Base-by-base conservation (phyloP, 2,797 vertebrate genomes). In the Bradypodion ventrale region DNA sequence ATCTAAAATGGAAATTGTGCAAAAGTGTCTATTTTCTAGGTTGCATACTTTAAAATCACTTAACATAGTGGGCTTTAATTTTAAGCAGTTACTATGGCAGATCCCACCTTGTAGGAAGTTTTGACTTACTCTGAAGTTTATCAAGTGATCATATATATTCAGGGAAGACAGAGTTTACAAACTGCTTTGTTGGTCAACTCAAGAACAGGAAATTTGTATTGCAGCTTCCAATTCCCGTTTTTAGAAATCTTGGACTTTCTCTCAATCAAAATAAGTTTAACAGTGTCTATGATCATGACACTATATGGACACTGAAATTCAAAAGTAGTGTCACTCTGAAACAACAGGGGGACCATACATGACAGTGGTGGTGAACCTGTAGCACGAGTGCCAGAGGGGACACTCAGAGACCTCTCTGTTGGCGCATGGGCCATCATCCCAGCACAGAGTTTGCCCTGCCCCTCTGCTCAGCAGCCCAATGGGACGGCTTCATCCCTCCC, bases 1-100 rank as follows among this genome's bases (percentile, higher is more conserved):
- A 83, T 86, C 72, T 79, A 32, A 82, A 25, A 72, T 82, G 65
- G 56, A 89, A 83, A 84, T 86, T 73, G 82, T 89, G 74, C 52
- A 80, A 80, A 80, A 80, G 16, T 69, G 42, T 59, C 62, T 74
- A n/a, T 65, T 68, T 27, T 37, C 4, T 12, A 42, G 35, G 49
- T 9, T 27, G 12, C 52, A 1, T 37, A n/a, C 16, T 60, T 80
- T 80, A 29, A 59, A 65, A 80, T 4, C 10, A 8, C 10, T 72
- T 69, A 60, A 75, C 59, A 44, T 13, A 35, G 29, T 27, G 59
- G 19, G 12, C 27, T 52, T 80, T 7, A 74, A 42, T 35, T 40
- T 32, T 52, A 76, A 42, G n/a, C 65, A 56, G 59, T 66, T 52
- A 23, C 37, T 21, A 56, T 42, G 29, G 35, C n/a, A 27, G 37